phyloP scores from a whole-genome alignment of 2,113 vertebrate species.

The Osmerus eperlanus region DNA sequence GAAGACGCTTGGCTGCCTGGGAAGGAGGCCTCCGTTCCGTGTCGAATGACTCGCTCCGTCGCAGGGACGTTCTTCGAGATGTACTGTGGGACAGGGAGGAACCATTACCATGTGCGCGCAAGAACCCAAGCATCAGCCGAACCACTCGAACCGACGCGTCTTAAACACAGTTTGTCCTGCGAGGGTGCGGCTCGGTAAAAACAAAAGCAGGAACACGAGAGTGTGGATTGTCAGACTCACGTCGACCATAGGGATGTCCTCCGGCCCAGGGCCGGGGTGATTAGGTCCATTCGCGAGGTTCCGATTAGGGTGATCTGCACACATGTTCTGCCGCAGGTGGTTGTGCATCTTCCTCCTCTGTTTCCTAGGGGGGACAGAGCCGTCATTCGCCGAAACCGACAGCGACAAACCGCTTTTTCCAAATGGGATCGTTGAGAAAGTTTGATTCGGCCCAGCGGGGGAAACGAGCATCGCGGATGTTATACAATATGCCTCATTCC shows the following conservation, averaged over 20 bases:
- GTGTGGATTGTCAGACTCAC: conserved; percentile 69
- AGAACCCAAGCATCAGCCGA: too few relatives aligned
- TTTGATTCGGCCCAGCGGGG: neutral
- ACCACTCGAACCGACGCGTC: too few relatives aligned
- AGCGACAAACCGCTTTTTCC: neutral
- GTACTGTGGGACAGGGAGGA: conserved; percentile 73
- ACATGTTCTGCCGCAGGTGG: conserved; percentile 95
- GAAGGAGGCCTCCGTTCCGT: conserved; percentile 87
- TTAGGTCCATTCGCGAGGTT: conserved; percentile 92
- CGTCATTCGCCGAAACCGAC: neutral
- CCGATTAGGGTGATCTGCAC: conserved; percentile 90
- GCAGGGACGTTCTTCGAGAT: conserved; percentile 93
- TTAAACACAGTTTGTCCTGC: neutral
- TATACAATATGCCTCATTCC: too few relatives aligned
- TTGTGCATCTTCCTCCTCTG: conserved; percentile 98
- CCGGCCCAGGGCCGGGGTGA: conserved; percentile 91
- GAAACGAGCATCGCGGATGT: too few relatives aligned
- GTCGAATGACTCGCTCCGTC: conserved; percentile 89
- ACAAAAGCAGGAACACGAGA: too few relatives aligned
- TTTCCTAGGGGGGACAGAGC: conserved; percentile 76
- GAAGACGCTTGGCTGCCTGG: conserved; percentile 92
- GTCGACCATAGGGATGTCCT: conserved; percentile 96
- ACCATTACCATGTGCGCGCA: neutral
- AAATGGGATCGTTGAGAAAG: neutral
- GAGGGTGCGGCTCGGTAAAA: neutral